Evolutionary conservation across 1,140 invertebrate species (phyloP).

Genomic region (Ceratina japonica): DNA sequence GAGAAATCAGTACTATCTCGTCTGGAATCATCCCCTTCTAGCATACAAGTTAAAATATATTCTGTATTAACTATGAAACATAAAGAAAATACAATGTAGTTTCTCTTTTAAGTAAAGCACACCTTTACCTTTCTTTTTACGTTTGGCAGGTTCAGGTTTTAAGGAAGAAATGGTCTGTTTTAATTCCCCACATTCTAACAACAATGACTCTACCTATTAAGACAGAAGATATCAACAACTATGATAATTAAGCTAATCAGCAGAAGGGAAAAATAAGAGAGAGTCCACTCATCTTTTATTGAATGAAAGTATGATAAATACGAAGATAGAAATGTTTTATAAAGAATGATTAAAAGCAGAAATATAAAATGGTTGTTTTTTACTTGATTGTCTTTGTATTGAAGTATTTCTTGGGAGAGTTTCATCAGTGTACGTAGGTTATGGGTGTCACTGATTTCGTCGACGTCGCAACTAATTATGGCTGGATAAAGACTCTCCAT

Average conservation of each 20-base stretch:
- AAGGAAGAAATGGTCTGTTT: conserved; percentile 72
- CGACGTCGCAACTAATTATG: conserved; percentile 81
- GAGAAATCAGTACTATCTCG: conserved; percentile 23
- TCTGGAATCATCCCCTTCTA: conserved; percentile 33
- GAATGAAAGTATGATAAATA: not conserved
- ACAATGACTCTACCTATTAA: conserved; percentile 78
- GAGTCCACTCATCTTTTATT: not conserved
- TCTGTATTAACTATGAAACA: conserved; percentile 45
- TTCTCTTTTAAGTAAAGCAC: not conserved
- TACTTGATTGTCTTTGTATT: conserved; percentile 85
- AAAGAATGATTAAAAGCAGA: not conserved
- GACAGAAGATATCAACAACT: conserved; percentile 14
- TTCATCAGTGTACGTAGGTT: conserved; percentile 81
- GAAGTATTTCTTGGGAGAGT: conserved; percentile 83
- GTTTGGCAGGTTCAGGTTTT: conserved; percentile 63
- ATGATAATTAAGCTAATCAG: not conserved
- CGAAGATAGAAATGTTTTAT: not conserved
- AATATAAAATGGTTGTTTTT: conserved; percentile 11
- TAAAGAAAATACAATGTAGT: not conserved
- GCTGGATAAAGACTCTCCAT: conserved; percentile 83
- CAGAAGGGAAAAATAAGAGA: not conserved
- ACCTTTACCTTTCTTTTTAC: conserved; percentile 55
- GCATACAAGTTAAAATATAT: conserved; percentile 22
- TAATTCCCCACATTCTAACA: conserved; percentile 79
- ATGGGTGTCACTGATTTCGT: conserved; percentile 80